Conservation (phyloP, 2,113 vertebrate species). For the Gadus chalcogrammus region DNA sequence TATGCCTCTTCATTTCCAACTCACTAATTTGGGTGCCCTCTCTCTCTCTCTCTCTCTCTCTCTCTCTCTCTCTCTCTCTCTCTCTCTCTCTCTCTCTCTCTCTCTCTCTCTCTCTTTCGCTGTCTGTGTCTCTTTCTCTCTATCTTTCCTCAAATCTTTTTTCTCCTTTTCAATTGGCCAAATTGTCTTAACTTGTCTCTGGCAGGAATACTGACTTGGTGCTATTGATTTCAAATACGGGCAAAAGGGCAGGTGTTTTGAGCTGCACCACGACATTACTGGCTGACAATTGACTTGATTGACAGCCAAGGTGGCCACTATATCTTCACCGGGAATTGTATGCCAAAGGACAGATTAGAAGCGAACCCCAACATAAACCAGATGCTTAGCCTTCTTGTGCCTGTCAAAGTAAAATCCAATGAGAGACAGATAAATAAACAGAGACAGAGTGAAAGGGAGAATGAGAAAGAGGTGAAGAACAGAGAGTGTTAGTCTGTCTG, state of each 20-base stretch:
- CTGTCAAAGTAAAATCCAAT: neutral
- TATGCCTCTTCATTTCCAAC: conserved; percentile 31
- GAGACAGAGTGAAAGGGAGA: conserved; percentile 7
- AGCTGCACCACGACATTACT: conserved; percentile 26
- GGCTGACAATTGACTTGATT: conserved; percentile 38
- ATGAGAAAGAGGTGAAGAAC: conserved; percentile 14
- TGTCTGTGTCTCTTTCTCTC: too few species aligned
- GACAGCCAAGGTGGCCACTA: conserved; percentile 11
- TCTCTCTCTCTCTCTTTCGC: too few species aligned
- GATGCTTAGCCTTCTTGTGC: neutral
- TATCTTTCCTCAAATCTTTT: neutral
- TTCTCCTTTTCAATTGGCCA: neutral
- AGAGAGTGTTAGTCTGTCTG: too few species aligned
- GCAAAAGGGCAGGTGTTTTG: conserved; percentile 17
- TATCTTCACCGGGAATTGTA: conserved; percentile 20
- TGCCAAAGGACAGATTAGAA: neutral
- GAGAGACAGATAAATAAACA: too few species aligned
- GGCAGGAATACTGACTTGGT: too few species aligned
- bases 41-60: neutral
- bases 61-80: too few species aligned
- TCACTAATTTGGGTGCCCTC: conserved; percentile 28
- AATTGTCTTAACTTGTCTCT: conserved; percentile 28
- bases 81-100: too few species aligned
- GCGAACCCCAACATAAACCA: conserved; percentile 16
- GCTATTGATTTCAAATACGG: conserved; percentile 46